Evolutionary conservation across 2,888 invertebrate species (phyloP).

Genomic region (Lydus trimaculatus): DNA sequence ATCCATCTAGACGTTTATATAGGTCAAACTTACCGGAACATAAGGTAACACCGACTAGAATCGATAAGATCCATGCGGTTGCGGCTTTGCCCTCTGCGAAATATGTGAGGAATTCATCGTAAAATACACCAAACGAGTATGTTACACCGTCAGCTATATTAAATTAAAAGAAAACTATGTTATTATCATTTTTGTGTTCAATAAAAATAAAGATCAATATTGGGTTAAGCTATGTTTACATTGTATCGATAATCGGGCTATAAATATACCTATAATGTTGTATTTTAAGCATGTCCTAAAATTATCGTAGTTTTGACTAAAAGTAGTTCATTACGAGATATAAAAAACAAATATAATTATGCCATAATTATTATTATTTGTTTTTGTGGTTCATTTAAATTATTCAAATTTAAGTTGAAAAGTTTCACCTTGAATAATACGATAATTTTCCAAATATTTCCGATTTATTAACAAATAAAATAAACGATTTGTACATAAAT

Average conservation of each 20-base stretch:
- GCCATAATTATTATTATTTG: not conserved
- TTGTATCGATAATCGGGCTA: not conserved
- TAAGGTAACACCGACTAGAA: conserved; percentile 93
- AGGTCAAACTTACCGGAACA: conserved; percentile 84
- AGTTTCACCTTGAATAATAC: not conserved
- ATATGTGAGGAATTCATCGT: conserved; percentile 83
- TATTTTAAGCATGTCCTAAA: not conserved
- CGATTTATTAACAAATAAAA: too few relatives aligned
- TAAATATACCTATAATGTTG: not conserved
- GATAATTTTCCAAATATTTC: too few relatives aligned
- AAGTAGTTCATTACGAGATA: not conserved
- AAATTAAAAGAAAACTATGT: conserved; percentile 51
- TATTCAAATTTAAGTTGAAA: not conserved
- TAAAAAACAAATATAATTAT: not conserved
- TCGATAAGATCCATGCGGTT: conserved; percentile 93
- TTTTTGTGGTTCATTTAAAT: not conserved
- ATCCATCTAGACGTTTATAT: too few relatives aligned
- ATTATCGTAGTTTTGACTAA: too few relatives aligned
- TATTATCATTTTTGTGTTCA: conserved; percentile 4
- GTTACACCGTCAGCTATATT: conserved; percentile 93
- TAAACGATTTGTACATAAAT: not conserved
- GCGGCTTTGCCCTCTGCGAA: conserved; percentile 85
- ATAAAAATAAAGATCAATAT: not conserved
- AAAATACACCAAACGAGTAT: conserved; percentile 96
- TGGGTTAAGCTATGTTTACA: not conserved